Evolutionary conservation across 2,888 invertebrate species (phyloP), one percentile per base, ranked within the genome.

Genomic region (Chrysolina americana): DNA sequence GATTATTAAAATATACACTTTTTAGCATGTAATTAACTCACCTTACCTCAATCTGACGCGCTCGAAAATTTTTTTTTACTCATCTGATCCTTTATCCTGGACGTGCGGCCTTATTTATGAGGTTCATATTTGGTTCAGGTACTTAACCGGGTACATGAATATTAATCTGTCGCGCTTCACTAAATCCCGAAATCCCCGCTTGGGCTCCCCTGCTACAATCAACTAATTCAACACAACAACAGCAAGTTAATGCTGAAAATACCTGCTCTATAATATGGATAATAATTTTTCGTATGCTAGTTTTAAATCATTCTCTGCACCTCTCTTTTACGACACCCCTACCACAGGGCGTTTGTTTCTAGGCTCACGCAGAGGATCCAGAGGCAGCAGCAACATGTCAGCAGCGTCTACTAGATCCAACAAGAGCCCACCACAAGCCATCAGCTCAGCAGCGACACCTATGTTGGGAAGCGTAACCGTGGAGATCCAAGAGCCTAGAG

Each of bases 321-420:
- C 69, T 21, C 62, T 69, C 50, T 71, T 66, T 73, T 73, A 71
- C 47, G 41, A 48, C 68, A 70, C 65, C 71, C 71, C 76, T 72
- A 76, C 74, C 81, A 82, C 81, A 82, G 80, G 81, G 79, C 82
- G 81, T 86, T 85, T 87, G 84, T 88, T 89, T 87, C 86, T 89
- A 89, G 91, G 91, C 82, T 90, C 91, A 80, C 91, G 93, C 78
- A 92, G 94, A 76, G 94, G 93, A 76, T 95, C 95, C 76, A 92
- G 93, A 85, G 93, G 92, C 65, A 94, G 94, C 87, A 94, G 94
- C 86, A 95, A 93, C 81, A 93, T 93, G 71, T 94, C 95, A n/a
- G 94, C 92, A 68, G 90, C 92, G 23, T 94, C 95, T 36, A 88
- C 92, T 80, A 91, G 92, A 82, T 93, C 94, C 72, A 93, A 92